phyloP scores from a whole-genome alignment of 2,113 vertebrate genomes.

The Balaeniceps rex region DNA sequence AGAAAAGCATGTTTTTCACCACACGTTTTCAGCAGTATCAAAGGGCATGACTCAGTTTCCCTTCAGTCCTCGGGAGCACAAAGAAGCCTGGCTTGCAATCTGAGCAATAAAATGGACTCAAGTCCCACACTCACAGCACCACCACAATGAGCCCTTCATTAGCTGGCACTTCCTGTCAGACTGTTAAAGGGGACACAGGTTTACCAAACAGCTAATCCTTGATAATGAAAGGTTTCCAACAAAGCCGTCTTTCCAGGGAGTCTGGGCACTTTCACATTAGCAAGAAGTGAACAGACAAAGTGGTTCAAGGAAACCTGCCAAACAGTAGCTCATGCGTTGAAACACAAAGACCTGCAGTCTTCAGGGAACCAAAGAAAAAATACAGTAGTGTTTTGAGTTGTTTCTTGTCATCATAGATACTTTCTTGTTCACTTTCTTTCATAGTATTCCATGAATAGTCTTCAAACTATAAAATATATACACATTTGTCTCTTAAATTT shows the following conservation, averaged over 20 bases:
- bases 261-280: conserved; percentile 34
- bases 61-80: neutral
- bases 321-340: conserved; percentile 37
- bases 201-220: conserved; percentile 64
- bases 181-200: conserved; percentile 37
- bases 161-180: conserved; percentile 5
- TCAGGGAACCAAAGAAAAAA: conserved; percentile 13
- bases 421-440: conserved; percentile 10
- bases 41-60: conserved; percentile 26
- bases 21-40: neutral
- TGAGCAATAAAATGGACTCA: neutral
- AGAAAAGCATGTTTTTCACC: neutral
- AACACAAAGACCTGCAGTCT: conserved; percentile 46
- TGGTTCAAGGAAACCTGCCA: conserved; percentile 49
- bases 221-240: conserved; percentile 58
- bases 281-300: conserved; percentile 46
- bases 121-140: conserved; percentile 18
- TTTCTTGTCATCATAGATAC: neutral
- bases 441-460: neutral
- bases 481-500: neutral
- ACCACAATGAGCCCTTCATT: conserved; percentile 58
- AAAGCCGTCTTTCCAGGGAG: conserved; percentile 51
- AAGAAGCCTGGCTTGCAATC: neutral
- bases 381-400: neutral
- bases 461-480: neutral